Conservation (phyloP, 2,797 vertebrate species). For the Clamator glandarius region DNA sequence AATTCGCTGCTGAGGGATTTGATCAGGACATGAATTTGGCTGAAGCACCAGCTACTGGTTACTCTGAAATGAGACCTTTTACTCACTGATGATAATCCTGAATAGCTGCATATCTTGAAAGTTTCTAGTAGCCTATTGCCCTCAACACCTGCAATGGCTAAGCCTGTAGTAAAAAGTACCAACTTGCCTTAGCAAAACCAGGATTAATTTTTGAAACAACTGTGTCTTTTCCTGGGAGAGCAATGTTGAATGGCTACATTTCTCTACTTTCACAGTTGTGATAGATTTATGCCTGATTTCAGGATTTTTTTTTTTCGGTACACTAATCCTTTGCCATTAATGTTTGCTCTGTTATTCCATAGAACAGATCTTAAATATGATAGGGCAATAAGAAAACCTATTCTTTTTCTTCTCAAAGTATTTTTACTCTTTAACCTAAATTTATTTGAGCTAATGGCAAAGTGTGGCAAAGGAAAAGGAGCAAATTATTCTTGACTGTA, state of each 20-base stretch:
- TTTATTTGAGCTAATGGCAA: background rate
- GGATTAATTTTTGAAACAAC: background rate
- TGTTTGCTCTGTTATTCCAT: background rate
- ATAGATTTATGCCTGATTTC: constrained; percentile 1
- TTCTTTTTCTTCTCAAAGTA: background rate
- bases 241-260: background rate
- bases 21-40: background rate
- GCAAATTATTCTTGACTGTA: background rate
- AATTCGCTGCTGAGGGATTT: background rate
- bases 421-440: background rate
- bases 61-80: background rate
- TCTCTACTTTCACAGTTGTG: background rate
- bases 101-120: background rate
- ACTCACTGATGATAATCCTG: rapidly evolving
- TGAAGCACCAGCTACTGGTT: background rate
- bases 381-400: background rate
- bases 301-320: background rate
- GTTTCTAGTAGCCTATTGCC: background rate
- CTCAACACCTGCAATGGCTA: background rate
- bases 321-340: background rate
- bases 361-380: background rate
- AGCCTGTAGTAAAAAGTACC: background rate
- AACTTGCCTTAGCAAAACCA: background rate
- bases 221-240: background rate
- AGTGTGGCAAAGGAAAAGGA: background rate